Base-by-base conservation (phyloP, 2,888 invertebrate species). In the Drosophila lacicola region DNA sequence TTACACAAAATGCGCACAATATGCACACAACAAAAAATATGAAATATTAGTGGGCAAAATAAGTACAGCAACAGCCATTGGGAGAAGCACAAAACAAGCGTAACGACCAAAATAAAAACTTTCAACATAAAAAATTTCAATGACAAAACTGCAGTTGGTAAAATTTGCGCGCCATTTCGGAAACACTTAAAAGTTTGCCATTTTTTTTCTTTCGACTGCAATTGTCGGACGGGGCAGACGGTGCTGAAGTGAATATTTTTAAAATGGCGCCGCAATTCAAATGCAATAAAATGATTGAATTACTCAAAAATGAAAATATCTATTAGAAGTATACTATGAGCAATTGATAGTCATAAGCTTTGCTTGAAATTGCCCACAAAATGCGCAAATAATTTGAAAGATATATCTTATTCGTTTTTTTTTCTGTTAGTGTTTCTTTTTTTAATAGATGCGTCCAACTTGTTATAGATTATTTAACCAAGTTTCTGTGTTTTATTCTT, bases 81-180 rank as follows among this genome's bases (percentile, higher is more conserved):
- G 19, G 46, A 33, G 44, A 9, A 10, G 9, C 54, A 77, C 44
- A 65, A 61, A 72, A 62, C 62, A 74, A 77, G 73, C 68, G 53
- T 46, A 72, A 61, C 62, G 78, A 72, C 39, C 56, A 68, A 75
- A 65, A 76, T 64, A 65, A 68, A 80, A 78, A 80, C 60, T 78
- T 80, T 73, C 19, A 41, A 41, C 65, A 74, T 78, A 58, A 77
- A 78, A 29, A 76, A 76, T 68, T 72, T 76, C 73, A 80, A 76
- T 80, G 80, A 80, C 77, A 76, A 76, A 78, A 76, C 77, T 80
- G 73, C 80, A 78, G 77, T 80, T 79, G 57, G 64, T 37, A 69
- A 78, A 78, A 72, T 76, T 76, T 76, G 77, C 62, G 80, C 74
- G 77, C 55, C 68, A 72, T 76, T 80, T 78, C 80, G 73, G 80